A percentile compares a stretch with the other conserved stretches of the same genome.
Conservation (phyloP, 2,888 invertebrate genomes). For the Fabriciana adippe region DNA sequence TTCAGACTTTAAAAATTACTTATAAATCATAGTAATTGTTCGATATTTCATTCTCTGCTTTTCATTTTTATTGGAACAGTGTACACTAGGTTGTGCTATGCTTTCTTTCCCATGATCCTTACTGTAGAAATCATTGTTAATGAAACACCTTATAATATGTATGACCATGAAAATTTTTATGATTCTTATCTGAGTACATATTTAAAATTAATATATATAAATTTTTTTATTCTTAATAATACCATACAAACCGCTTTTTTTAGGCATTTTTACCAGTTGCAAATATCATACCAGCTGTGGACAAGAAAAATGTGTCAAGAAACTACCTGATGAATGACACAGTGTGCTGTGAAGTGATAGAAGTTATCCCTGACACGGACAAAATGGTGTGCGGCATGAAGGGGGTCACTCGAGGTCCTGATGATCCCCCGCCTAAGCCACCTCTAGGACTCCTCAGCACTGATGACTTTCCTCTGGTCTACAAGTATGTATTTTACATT, state of each 20-base stretch:
- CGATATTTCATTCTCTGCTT: too few relatives aligned
- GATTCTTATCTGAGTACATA: neutral
- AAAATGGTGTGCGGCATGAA: constrained; percentile 95
- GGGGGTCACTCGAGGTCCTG: constrained; percentile 86
- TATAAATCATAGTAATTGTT: too few relatives aligned
- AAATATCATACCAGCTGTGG: constrained; percentile 89
- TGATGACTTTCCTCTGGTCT: constrained; percentile 90
- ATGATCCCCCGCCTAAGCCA: constrained; percentile 87
- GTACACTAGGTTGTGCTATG: too few relatives aligned
- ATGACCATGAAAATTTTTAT: neutral
- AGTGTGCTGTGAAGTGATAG: constrained; percentile 93
- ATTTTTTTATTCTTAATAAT: neutral
- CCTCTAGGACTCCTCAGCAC: constrained; percentile 91
- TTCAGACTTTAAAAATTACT: too few relatives aligned
- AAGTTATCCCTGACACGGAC: constrained; percentile 92
- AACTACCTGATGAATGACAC: constrained; percentile 91
- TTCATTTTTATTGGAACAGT: too few relatives aligned
- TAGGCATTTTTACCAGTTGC: constrained; percentile 86
- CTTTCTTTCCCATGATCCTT: too few relatives aligned
- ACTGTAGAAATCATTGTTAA: too few relatives aligned
- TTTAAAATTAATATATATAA: neutral
- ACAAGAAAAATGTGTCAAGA: constrained; percentile 90
- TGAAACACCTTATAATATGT: neutral
- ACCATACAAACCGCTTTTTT: constrained; percentile 20
- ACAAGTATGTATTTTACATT: constrained; percentile 86